These are phyloP conservation scores for Scaeva pyrastri DNA, from an alignment of 2,888 invertebrate species.

Conservation along the genomic window DNA sequence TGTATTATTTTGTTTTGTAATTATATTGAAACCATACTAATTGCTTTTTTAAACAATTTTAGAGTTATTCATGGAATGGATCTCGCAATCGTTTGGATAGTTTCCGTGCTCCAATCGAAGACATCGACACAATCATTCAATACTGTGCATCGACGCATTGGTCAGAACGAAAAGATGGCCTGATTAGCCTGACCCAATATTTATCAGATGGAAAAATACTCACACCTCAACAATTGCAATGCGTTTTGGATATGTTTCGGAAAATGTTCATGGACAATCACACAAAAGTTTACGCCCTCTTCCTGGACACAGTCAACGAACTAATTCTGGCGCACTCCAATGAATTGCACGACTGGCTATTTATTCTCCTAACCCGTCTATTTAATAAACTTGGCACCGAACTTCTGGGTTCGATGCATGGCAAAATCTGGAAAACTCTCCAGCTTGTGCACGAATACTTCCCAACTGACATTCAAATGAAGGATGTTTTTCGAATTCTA, in stretches of 20 bases:
- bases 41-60: slow-evolving; percentile 79
- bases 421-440: slow-evolving; percentile 94
- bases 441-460: slow-evolving; percentile 90
- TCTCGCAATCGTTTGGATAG: slow-evolving; percentile 90
- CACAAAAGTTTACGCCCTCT: slow-evolving; percentile 95
- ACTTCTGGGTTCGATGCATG: slow-evolving; percentile 94
- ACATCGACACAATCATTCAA: slow-evolving; percentile 93
- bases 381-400: slow-evolving; percentile 96
- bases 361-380: slow-evolving; percentile 92
- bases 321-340: slow-evolving; percentile 93
- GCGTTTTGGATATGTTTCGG: slow-evolving; percentile 96
- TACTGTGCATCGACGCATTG: slow-evolving; percentile 95
- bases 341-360: slow-evolving; percentile 96
- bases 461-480: slow-evolving; percentile 87
- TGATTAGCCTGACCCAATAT: slow-evolving; percentile 90
- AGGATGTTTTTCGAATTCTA: slow-evolving; percentile 90
- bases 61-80: slow-evolving; percentile 94
- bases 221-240: slow-evolving; percentile 87
- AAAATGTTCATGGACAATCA: slow-evolving; percentile 99
- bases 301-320: slow-evolving; percentile 96
- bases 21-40: slow-evolving; percentile 10
- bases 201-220: slow-evolving; percentile 86
- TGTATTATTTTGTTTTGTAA: neutral
- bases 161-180: slow-evolving; percentile 97
- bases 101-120: slow-evolving; percentile 88